Evolutionary conservation across 2,113 vertebrate species (phyloP).

Genomic region (Sceloporus undulatus): DNA sequence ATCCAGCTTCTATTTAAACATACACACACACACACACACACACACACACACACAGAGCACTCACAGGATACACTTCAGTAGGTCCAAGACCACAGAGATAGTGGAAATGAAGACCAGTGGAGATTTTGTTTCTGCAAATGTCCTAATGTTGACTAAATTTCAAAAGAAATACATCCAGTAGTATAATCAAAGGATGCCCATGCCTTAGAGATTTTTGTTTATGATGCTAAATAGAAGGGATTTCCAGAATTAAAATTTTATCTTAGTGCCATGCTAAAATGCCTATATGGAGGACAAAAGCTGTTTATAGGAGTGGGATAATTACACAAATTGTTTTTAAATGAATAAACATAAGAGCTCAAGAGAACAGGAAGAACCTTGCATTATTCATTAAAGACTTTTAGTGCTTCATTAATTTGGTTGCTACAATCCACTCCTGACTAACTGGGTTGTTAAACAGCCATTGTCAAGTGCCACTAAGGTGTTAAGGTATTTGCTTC

Average conservation of each 20-base stretch:
- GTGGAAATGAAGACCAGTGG: background rate
- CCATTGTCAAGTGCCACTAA: slow-evolving; percentile 55
- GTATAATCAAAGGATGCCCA: background rate
- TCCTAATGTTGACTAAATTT: background rate
- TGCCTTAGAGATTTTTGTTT: slow-evolving; percentile 12
- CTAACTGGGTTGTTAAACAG: slow-evolving; percentile 58
- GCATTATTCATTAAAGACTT: slow-evolving; percentile 58
- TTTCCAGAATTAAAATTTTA: slow-evolving; percentile 20
- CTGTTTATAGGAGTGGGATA: background rate
- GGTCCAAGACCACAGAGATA: background rate
- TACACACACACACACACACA: too few species aligned
- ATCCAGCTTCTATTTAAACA: too few species aligned
- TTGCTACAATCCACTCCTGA: slow-evolving; percentile 57
- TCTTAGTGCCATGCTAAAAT: background rate
- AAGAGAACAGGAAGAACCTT: slow-evolving; percentile 47
- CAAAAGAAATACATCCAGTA: background rate
- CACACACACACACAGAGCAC: background rate
- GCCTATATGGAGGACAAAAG: slow-evolving; percentile 32
- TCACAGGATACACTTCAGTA: background rate
- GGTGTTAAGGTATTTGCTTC: slow-evolving; percentile 48
- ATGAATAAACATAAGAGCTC: slow-evolving; percentile 45
- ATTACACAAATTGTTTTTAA: slow-evolving; percentile 44
- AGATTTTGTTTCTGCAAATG: background rate
- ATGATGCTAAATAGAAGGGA: slow-evolving; percentile 20
- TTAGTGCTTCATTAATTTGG: slow-evolving; percentile 63